Percentiles rank a stretch among this genome's conserved stretches.
phyloP scores from a whole-genome alignment of 2,888 invertebrate species.

The Heteromurus nitidus region DNA sequence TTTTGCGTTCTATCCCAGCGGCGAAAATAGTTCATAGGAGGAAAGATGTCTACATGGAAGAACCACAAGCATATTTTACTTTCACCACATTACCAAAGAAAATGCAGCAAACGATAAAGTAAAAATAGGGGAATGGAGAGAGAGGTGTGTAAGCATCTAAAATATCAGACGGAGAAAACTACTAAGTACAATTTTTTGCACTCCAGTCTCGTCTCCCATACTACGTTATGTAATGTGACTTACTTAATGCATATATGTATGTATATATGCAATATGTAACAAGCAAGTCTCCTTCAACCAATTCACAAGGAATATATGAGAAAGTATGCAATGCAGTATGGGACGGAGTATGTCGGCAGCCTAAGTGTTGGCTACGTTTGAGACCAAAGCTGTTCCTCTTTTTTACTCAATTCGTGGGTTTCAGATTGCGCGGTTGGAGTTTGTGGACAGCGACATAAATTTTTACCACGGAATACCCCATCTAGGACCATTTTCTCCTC shows the following conservation, averaged over 20 bases:
- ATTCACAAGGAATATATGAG: background rate
- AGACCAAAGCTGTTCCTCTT: background rate
- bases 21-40: conserved; percentile 4
- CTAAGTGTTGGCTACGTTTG: background rate
- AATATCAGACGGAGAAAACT: conserved; percentile 17
- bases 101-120: conserved; percentile 5
- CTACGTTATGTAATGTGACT: background rate
- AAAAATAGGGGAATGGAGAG: too few species aligned
- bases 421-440: conserved; percentile 12
- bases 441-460: conserved; percentile 51
- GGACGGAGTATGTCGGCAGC: background rate
- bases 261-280: background rate
- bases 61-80: conserved; percentile 3
- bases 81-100: conserved; percentile 13
- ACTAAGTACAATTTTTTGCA: background rate
- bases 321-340: background rate
- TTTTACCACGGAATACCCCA: conserved; percentile 7
- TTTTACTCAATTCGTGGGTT: conserved; percentile 4
- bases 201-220: background rate
- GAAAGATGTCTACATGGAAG: background rate
- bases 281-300: background rate
- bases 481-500: conserved; percentile 3
- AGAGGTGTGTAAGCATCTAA: conserved; percentile 1
- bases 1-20: background rate
- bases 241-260: background rate